Evolutionary conservation across 2,888 invertebrate species (phyloP).

Genomic region (Rhamnusium bicolor): DNA sequence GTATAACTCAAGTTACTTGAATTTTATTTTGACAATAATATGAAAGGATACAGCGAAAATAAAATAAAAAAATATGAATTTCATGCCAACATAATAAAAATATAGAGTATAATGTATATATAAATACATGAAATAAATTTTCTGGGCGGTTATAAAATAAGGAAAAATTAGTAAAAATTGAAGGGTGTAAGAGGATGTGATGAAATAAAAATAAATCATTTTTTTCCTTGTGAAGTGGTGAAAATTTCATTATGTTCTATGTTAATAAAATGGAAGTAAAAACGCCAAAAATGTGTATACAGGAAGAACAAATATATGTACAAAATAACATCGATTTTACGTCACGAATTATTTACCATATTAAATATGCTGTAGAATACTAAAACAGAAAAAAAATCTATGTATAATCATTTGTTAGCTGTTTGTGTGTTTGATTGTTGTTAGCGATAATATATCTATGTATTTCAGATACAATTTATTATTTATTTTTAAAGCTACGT

Average conservation of each 20-base stretch:
- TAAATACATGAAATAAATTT: neutral
- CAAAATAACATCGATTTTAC: too few relatives aligned
- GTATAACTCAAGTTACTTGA: slow-evolving; percentile 21
- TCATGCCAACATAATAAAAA: slow-evolving; percentile 2
- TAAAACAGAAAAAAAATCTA: neutral
- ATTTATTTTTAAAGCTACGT: too few relatives aligned
- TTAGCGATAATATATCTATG: too few relatives aligned
- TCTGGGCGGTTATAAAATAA: neutral
- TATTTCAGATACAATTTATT: too few relatives aligned
- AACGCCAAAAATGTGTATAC: too few relatives aligned
- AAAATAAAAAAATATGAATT: slow-evolving; percentile 1
- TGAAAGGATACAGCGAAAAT: neutral
- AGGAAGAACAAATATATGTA: neutral
- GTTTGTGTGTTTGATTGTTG: too few relatives aligned
- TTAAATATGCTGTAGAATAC: neutral
- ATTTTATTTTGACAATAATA: neutral
- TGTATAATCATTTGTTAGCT: too few relatives aligned
- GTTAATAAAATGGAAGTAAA: neutral
- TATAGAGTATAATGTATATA: neutral
- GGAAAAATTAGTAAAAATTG: too few relatives aligned
- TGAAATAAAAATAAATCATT: too few relatives aligned
- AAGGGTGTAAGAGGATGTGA: too few relatives aligned
- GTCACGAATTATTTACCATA: neutral
- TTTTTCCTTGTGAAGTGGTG: neutral
- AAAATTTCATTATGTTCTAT: neutral